phyloP scores from a whole-genome alignment of 2,113 vertebrate genomes.

The Uria aalge region DNA sequence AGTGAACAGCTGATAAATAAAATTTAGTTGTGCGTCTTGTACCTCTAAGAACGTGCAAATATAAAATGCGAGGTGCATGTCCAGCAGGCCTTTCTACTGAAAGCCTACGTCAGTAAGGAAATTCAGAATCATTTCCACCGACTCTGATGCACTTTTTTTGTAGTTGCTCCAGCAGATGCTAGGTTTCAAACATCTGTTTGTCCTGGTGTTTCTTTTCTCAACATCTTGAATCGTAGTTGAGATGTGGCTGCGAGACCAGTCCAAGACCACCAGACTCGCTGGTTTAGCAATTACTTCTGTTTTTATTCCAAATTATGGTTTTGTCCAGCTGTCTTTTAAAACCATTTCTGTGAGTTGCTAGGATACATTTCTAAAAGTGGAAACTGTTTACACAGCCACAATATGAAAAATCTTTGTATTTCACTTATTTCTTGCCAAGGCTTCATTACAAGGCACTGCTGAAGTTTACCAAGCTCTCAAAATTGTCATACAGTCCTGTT shows the following conservation, averaged over 20 bases:
- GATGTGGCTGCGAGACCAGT: not conserved
- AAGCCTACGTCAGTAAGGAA: not conserved
- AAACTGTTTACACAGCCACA: slow-evolving; percentile 23
- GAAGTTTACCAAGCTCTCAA: slow-evolving; percentile 12
- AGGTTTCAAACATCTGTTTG: not conserved
- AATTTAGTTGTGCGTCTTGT: not conserved
- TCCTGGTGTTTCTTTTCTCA: not conserved
- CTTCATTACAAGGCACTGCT: slow-evolving; percentile 9
- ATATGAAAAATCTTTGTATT: slow-evolving; percentile 19
- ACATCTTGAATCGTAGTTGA: not conserved
- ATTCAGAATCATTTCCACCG: not conserved
- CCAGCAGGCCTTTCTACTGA: not conserved
- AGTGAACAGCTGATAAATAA: slow-evolving; percentile 5
- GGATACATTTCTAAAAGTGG: slow-evolving; percentile 61
- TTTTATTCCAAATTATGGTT: slow-evolving; percentile 14
- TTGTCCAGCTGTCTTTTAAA: slow-evolving; percentile 51
- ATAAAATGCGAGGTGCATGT: not conserved
- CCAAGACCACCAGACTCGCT: not conserved
- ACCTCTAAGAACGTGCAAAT: not conserved
- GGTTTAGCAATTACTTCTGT: not conserved
- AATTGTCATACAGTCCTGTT: not conserved
- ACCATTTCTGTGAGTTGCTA: slow-evolving; percentile 25
- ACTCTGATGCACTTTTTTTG: not conserved
- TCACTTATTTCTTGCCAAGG: slow-evolving; percentile 29
- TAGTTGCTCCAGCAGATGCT: not conserved